These are phyloP conservation scores for Pipistrellus kuhlii DNA, from an alignment of 2,797 vertebrate genomes.

Conservation along the genomic window DNA sequence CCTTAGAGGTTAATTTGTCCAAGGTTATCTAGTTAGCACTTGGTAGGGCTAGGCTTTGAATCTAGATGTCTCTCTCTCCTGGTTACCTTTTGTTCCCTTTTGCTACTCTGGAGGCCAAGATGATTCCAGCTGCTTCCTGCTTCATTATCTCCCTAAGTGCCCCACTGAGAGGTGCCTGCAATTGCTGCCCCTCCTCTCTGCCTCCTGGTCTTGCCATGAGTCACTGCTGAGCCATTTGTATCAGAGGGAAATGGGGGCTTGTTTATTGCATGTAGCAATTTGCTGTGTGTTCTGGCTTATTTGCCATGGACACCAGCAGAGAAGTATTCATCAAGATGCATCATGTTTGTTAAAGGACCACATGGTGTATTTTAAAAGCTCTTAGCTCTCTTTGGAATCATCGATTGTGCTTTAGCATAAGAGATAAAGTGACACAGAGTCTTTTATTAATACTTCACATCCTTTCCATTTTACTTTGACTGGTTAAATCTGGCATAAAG, in stretches of 20 bases:
- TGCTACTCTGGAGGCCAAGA: conserved; percentile 74
- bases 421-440: conserved; percentile 86
- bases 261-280: conserved; percentile 82
- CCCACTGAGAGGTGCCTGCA: conserved; percentile 71
- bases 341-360: conserved; percentile 81
- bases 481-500: conserved; percentile 83
- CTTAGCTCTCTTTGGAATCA: conserved; percentile 77
- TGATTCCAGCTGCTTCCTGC: conserved; percentile 66
- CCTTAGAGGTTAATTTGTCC: conserved; percentile 55
- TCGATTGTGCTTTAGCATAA: conserved; percentile 81
- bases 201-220: conserved; percentile 77
- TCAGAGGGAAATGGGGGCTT: conserved; percentile 83
- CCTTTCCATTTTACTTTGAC: conserved; percentile 81
- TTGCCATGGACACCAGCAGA: conserved; percentile 75
- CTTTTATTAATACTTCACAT: conserved; percentile 86
- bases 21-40: conserved; percentile 25
- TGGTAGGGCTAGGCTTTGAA: conserved; percentile 58
- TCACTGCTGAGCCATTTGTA: conserved; percentile 85
- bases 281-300: conserved; percentile 80
- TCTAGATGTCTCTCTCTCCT: conserved; percentile 49
- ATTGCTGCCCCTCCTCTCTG: conserved; percentile 64
- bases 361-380: conserved; percentile 82
- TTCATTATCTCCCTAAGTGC: conserved; percentile 73
- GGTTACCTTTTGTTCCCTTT: conserved; percentile 77
- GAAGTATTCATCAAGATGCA: conserved; percentile 79